phyloP scores from a whole-genome alignment of 2,113 vertebrate species.

The Glaucidium brasilianum region DNA sequence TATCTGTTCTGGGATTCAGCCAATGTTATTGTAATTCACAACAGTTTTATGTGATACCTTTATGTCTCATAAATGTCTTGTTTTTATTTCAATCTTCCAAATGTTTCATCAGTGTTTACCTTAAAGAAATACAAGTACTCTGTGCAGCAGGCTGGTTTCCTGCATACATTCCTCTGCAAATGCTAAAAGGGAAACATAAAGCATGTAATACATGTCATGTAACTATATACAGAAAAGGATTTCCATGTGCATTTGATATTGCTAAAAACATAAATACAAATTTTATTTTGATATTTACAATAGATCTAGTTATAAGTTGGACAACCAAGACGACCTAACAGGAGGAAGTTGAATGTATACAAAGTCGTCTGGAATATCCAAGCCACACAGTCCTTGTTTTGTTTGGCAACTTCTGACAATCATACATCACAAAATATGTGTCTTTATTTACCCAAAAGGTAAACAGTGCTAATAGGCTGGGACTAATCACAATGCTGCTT shows the following conservation, averaged over 20 bases:
- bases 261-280: conserved; percentile 26
- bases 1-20: conserved; percentile 62
- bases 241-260: neutral
- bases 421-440: conserved; percentile 8
- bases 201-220: neutral
- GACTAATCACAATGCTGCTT: conserved; percentile 24
- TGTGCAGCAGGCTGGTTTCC: conserved; percentile 16
- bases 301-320: neutral
- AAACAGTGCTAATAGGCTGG: conserved; percentile 32
- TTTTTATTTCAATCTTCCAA: conserved; percentile 64
- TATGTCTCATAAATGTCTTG: conserved; percentile 65
- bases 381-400: conserved; percentile 45
- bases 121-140: conserved; percentile 51
- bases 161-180: conserved; percentile 1
- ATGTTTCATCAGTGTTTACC: conserved; percentile 51
- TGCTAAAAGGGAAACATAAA: neutral
- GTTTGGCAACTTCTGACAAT: conserved; percentile 33
- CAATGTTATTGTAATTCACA: conserved; percentile 65
- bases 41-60: conserved; percentile 66
- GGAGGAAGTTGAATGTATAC: neutral
- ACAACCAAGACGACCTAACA: neutral
- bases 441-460: conserved; percentile 46
- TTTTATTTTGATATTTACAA: conserved; percentile 44
- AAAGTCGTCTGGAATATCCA: neutral
- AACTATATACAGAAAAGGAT: conserved; percentile 21